Base-by-base conservation (phyloP, 2,888 invertebrate genomes). In the Habrosyne pyritoides region DNA sequence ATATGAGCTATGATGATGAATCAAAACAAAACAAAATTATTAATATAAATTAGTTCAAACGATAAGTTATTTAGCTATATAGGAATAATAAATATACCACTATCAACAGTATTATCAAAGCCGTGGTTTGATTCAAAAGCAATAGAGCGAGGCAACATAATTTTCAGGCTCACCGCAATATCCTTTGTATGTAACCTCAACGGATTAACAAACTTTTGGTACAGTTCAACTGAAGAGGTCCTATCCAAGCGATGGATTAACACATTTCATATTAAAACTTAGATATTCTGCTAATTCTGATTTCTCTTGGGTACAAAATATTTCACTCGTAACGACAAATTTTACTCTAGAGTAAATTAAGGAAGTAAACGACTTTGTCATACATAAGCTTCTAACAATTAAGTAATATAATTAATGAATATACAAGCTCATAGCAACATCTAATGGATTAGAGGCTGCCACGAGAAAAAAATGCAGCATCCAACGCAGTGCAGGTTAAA, bases 131-230 rank as follows among this genome's bases (percentile, higher is more conserved):
- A 89, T 90, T 87, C 83, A 81, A 83, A 86, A 83, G 89, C 89
- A 90, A 89, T 89, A 87, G 87, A 88, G 86, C 89, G 85, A 72
- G 75, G 79, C 84, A 87, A 89, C 87, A 88, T 89, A 87, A 91
- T 91, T 91, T 90, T 89, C 89, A 86, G 86, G 87, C 83, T 89
- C 86, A 82, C 86, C 85, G 87, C 88, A 85, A 86, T 71, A 84
- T 85, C 87, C 90, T 90, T 89, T 89, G 89, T 88, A 85, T 82
- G 83, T 79, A 83, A 81, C 83, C 82, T 82, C 81, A 75, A 66
- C 72, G 79, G 81, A 84, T 86, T 86, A 87, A 87, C 85, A 74
- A 89, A 87, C 83, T 87, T 87, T 76, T 81, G 80, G 80, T 72
- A 76, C 75, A 79, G 78, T 83, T 78, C 69, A 69, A 62, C 61